A percentile compares a stretch with the other conserved stretches of the same genome.
phyloP scores from a whole-genome alignment of 1,140 invertebrate genomes.

The Reticulitermes speratus region DNA sequence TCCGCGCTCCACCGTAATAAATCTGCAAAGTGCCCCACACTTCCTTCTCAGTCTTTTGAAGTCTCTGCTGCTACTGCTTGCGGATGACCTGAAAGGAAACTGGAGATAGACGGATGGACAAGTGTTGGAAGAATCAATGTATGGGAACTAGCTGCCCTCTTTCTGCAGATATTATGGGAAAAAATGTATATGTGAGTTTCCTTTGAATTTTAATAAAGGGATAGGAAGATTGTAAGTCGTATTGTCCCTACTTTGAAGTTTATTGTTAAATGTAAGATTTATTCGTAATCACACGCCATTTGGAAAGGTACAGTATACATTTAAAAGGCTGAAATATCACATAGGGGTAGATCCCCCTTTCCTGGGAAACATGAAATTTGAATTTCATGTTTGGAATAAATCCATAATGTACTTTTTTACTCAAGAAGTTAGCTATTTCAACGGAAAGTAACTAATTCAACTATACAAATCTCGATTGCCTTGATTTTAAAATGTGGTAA shows the following conservation, averaged over 20 bases:
- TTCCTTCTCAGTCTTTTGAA: not conserved
- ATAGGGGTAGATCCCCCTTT: not conserved
- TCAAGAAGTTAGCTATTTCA: too few species aligned
- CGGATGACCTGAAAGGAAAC: constrained; percentile 27
- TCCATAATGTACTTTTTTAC: too few species aligned
- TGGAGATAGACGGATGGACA: constrained; percentile 31
- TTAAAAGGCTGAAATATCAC: not conserved
- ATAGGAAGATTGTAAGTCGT: not conserved
- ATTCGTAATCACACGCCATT: not conserved
- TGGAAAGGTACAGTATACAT: not conserved
- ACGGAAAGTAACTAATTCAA: too few species aligned
- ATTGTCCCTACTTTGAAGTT: constrained; percentile 2
- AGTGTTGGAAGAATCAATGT: not conserved
- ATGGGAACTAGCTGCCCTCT: not conserved
- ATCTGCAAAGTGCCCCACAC: constrained; percentile 43
- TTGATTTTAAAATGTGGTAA: too few species aligned
- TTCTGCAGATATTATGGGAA: not conserved
- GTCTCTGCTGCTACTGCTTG: not conserved
- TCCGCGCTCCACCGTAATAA: constrained; percentile 50
- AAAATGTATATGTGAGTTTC: not conserved
- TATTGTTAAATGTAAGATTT: constrained; percentile 11
- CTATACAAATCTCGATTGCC: too few species aligned
- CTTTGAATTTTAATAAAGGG: constrained; percentile 14
- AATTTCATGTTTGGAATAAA: not conserved
- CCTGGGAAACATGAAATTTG: not conserved